Conservation (phyloP, 2,888 invertebrate species). For the Microctonus brassicae region DNA sequence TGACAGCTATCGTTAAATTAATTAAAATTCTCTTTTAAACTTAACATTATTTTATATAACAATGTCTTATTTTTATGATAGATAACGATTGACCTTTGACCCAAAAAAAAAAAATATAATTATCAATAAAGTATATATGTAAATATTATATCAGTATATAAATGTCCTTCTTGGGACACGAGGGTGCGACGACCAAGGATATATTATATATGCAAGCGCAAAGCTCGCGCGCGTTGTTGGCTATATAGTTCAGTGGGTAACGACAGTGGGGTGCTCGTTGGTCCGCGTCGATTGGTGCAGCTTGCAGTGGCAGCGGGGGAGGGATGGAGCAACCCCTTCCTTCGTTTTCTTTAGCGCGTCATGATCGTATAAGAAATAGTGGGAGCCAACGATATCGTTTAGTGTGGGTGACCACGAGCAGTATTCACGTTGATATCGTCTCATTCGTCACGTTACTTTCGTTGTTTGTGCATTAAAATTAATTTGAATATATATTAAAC, state of each 20-base stretch:
- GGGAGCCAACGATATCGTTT: constrained; percentile 40
- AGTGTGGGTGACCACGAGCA: constrained; percentile 56
- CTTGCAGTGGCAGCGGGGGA: constrained; percentile 32
- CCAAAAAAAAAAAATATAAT: background rate
- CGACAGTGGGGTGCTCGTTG: constrained; percentile 15
- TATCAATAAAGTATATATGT: background rate
- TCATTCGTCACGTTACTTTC: constrained; percentile 48
- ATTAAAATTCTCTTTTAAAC: no score
- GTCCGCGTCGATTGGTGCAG: constrained; percentile 32
- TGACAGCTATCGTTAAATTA: no score
- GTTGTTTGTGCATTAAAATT: constrained; percentile 38
- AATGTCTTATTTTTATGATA: background rate
- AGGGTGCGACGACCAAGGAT: background rate
- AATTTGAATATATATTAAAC: background rate
- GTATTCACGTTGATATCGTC: constrained; percentile 61
- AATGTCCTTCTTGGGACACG: background rate
- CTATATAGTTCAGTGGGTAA: constrained; percentile 33
- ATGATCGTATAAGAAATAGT: constrained; percentile 31
- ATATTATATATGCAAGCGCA: background rate
- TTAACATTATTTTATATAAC: no score
- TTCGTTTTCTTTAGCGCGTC: background rate
- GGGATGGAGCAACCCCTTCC: constrained; percentile 24
- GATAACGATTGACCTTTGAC: background rate
- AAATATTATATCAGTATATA: background rate
- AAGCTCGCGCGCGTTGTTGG: background rate